Evolutionary conservation across 2,797 vertebrate genomes (phyloP).

Genomic region (Rousettus madagascariensis): DNA sequence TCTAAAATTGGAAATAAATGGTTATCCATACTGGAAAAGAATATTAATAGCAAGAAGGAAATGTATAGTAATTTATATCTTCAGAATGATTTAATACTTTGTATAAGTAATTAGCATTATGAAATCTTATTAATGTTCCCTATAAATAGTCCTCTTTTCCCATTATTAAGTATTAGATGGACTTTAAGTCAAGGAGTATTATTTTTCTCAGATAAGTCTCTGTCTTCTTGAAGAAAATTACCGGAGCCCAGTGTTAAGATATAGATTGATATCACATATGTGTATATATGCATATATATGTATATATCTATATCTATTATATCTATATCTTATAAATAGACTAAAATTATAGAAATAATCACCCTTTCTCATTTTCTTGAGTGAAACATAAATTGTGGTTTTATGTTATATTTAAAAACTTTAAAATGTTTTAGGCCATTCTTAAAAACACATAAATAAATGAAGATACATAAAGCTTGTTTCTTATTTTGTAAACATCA

Average conservation of each 20-base stretch:
- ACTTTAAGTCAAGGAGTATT: not conserved
- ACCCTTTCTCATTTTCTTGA: not conserved
- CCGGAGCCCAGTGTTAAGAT: constrained; percentile 20
- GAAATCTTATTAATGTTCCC: not conserved
- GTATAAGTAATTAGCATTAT: not conserved
- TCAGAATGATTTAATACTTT: not conserved
- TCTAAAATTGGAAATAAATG: not conserved
- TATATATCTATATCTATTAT: not conserved
- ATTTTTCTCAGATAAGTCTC: constrained; percentile 49
- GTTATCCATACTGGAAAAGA: not conserved
- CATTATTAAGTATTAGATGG: not conserved
- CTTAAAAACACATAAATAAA: not conserved
- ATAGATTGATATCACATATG: not conserved
- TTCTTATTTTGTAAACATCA: not conserved
- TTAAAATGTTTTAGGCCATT: not conserved
- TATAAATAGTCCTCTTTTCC: not conserved
- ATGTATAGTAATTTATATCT: not conserved
- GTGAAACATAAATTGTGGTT: not conserved
- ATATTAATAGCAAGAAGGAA: not conserved
- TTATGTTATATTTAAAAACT: not conserved
- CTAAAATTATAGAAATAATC: not conserved
- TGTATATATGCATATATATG: too few species aligned
- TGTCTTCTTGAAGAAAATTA: constrained; percentile 64
- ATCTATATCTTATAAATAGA: not conserved
- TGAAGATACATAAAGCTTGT: not conserved